These are phyloP conservation scores for Forbesichthys papilliferus DNA, from an alignment of 2,113 vertebrate species.

Conservation along the genomic window DNA sequence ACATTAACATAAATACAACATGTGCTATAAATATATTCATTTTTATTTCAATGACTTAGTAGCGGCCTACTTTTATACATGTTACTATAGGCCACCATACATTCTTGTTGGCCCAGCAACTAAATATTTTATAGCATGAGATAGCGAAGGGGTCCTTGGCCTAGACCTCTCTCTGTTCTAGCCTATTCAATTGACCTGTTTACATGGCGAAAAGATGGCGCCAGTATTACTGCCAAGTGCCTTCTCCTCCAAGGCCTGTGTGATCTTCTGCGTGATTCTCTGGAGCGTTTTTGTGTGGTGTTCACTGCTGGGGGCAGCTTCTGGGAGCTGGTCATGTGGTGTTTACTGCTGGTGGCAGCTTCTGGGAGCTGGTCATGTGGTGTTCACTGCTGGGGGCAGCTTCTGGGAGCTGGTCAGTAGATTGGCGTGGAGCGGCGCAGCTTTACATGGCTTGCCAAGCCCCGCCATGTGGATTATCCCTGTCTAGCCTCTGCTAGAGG, in stretches of 20 bases:
- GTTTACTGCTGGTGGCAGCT: slow-evolving; percentile 13
- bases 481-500: slow-evolving; percentile 8
- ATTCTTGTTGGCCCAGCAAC: no score
- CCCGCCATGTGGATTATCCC: slow-evolving; percentile 10
- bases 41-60: no score
- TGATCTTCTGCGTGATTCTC: not conserved
- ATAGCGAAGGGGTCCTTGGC: no score
- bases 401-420: slow-evolving; percentile 13
- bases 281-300: not conserved
- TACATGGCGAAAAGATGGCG: no score
- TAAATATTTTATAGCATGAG: no score
- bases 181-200: no score
- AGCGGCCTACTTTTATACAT: no score
- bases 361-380: slow-evolving; percentile 11
- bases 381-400: slow-evolving; percentile 9
- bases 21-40: no score
- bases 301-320: slow-evolving; percentile 9
- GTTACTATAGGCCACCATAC: no score
- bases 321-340: slow-evolving; percentile 18
- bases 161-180: no score
- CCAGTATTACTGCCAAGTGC: no score
- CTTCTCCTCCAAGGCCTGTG: not conserved
- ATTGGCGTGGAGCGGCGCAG: not conserved
- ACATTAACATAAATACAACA: no score
- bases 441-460: not conserved